These are phyloP conservation scores for Stegodyphus dumicola DNA, from an alignment of 1,140 invertebrate genomes.

Conservation along the genomic window DNA sequence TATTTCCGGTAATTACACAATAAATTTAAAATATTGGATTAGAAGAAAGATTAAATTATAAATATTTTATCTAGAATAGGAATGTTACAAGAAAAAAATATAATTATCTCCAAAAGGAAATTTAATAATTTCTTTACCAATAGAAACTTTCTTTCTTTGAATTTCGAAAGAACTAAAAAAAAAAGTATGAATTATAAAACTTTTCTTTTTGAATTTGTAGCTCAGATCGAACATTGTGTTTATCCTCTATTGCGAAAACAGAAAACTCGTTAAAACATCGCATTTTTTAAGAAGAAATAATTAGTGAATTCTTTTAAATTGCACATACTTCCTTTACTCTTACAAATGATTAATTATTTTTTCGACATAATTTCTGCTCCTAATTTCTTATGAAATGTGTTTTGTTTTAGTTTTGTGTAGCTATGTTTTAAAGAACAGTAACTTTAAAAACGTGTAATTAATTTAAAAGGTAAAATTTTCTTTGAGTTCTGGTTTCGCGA, in stretches of 20 bases:
- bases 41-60: constrained; percentile 20
- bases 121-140: no score
- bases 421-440: background rate
- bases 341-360: constrained; percentile 14
- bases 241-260: background rate
- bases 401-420: background rate
- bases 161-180: no score
- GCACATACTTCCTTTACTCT: background rate
- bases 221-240: background rate
- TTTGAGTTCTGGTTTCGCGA: background rate
- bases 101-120: background rate
- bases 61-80: background rate
- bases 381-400: background rate
- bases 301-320: constrained; percentile 9
- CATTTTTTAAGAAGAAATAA: constrained; percentile 4
- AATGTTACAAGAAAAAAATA: background rate
- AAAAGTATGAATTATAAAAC: no score
- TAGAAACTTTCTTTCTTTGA: no score
- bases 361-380: background rate
- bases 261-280: constrained; percentile 1
- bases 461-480: background rate
- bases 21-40: constrained; percentile 14
- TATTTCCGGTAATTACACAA: background rate
- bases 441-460: background rate
- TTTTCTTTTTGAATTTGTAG: background rate